Evolutionary conservation across 2,113 vertebrate genomes (phyloP).

Genomic region (Misgurnus anguillicaudatus): DNA sequence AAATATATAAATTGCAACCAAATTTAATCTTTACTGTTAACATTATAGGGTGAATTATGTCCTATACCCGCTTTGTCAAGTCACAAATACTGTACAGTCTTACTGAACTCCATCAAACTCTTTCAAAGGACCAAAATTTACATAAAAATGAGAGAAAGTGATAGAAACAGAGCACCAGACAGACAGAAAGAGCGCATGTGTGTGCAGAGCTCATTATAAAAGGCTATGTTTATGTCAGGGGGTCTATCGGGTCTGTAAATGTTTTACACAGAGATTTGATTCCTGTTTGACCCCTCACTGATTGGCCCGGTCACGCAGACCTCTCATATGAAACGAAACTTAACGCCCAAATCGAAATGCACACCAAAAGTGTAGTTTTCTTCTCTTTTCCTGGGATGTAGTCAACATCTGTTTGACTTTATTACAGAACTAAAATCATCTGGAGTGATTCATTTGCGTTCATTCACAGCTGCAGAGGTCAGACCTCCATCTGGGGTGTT

Average conservation of each 20-base stretch:
- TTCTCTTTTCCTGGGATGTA: background rate
- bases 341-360: background rate
- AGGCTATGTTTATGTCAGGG: conserved; percentile 26
- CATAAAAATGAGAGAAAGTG: background rate
- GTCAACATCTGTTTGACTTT: conserved; percentile 17
- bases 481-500: conserved; percentile 44
- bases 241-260: background rate
- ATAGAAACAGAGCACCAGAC: background rate
- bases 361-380: background rate
- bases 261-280: conserved; percentile 39
- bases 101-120: too few species aligned
- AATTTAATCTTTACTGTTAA: too few species aligned
- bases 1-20: too few species aligned
- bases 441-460: conserved; percentile 36
- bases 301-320: conserved; percentile 28
- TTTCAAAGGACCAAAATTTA: too few species aligned
- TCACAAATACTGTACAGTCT: too few species aligned
- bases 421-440: conserved; percentile 21
- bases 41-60: too few species aligned
- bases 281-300: conserved; percentile 40
- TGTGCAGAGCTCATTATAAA: conserved; percentile 42
- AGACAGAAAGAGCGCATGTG: background rate
- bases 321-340: background rate
- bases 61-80: too few species aligned
- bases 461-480: conserved; percentile 13